Evolutionary conservation across 2,888 invertebrate species (phyloP).

Genomic region (Ariolimax columbianus): DNA sequence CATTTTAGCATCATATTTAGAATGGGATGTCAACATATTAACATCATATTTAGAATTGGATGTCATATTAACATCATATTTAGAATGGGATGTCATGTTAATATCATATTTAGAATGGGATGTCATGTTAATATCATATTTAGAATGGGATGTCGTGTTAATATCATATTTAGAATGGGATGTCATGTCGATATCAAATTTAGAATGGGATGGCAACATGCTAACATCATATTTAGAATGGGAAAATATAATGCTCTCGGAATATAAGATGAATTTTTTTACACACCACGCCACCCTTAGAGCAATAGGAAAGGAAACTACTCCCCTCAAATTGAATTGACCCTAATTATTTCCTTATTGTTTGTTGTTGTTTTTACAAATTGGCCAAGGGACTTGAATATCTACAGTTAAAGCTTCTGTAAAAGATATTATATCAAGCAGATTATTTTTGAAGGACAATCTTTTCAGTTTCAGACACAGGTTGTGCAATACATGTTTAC

Average conservation of each 20-base stretch:
- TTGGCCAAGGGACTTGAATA: neutral
- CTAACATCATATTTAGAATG: neutral
- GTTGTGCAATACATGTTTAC: constrained; percentile 17
- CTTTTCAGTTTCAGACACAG: neutral
- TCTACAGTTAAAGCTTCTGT: neutral
- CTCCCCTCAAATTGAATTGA: no score
- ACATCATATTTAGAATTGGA: neutral
- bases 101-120: neutral
- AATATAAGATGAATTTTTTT: no score
- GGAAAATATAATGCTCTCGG: no score
- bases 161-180: neutral
- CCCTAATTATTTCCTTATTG: no score
- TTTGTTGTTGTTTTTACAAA: neutral
- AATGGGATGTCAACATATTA: neutral
- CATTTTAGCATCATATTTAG: neutral
- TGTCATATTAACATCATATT: neutral
- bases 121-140: neutral
- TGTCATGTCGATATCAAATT: neutral
- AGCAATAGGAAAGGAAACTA: no score
- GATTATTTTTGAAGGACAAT: neutral
- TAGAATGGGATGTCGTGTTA: neutral
- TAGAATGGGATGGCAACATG: neutral
- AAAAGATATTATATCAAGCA: neutral
- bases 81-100: neutral
- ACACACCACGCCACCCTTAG: no score